These are phyloP conservation scores for Catostylus mosaicus DNA, from an alignment of 30 jellyfish, hydroid and myxozoan genomes.

Conservation along the genomic window DNA sequence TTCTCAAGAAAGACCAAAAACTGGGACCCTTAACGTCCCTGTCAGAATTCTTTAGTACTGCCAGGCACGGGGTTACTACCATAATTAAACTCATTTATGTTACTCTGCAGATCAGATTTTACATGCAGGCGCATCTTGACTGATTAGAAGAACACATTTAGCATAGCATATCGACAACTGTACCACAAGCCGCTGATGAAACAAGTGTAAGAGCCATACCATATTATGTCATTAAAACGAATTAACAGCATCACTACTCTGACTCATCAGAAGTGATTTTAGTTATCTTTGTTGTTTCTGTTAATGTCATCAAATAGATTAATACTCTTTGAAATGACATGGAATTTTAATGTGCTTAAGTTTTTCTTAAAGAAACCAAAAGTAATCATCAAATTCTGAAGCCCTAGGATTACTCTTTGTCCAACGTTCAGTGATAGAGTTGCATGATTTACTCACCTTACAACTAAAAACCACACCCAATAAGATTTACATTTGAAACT, in stretches of 20 bases:
- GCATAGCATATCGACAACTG: too few relatives aligned
- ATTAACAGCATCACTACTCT: neutral
- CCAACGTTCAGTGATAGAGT: neutral
- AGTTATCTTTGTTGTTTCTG: neutral
- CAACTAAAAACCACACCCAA: constrained; percentile 18
- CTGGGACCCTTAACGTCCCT: too few relatives aligned
- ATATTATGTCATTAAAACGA: constrained; percentile 8
- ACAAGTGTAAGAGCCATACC: constrained; percentile 22
- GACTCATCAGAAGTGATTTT: neutral
- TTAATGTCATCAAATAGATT: constrained; percentile 29
- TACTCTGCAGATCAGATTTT: too few relatives aligned
- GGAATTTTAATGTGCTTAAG: constrained; percentile 33
- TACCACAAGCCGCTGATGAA: constrained; percentile 2
- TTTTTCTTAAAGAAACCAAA: constrained; percentile 11
- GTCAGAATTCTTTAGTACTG: too few relatives aligned
- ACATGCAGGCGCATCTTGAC: too few relatives aligned
- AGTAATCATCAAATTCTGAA: constrained; percentile 17
- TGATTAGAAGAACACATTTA: too few relatives aligned
- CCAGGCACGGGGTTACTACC: too few relatives aligned
- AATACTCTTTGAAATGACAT: neutral
- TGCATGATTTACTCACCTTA: neutral
- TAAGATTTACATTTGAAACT: neutral
- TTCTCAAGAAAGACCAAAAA: too few relatives aligned
- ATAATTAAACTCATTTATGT: too few relatives aligned
- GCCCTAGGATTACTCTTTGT: constrained; percentile 13